Base-by-base conservation (phyloP, 2,888 invertebrate species). In the Brachyptera putata region DNA sequence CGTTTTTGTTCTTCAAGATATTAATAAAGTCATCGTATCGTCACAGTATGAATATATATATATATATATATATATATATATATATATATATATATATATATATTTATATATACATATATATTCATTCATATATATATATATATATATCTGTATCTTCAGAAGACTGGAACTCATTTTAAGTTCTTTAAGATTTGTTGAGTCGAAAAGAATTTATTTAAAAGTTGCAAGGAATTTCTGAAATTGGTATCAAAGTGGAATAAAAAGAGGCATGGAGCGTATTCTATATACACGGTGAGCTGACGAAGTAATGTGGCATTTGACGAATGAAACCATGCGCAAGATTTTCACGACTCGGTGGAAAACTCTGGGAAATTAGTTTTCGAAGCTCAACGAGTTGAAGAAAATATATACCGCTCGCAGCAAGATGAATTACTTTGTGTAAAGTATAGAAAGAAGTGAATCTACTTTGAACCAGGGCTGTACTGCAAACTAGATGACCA, bases 141-240 rank as follows among this genome's bases (percentile, higher is more conserved):
- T n/a, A n/a, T n/a, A n/a, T n/a, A n/a, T n/a, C n/a, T n/a, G n/a
- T n/a, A n/a, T n/a, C n/a, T n/a, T n/a, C n/a, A n/a, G n/a, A n/a
- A n/a, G n/a, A n/a, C n/a, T 21, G 18, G 34, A 53, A 53, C 53
- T 53, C 53, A 53, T 53, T 34, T 53, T 14, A 53, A 53, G 16
- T 53, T 36, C 53, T 34, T 34, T 36, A 53, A 36, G 53, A 53
- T 53, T 53, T 53, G 34, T 22, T 36, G 34, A 34, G 36, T 34
- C 36, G 53, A 53, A 36, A 53, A 34, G 53, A 53, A 34, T 53
- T n/a, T 21, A 53, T 34, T 53, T 30, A 53, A 53, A 53, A 53
- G 53, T 36, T 46, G 46, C 14, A 18, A 36, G 34, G 34, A 34
- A 53, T 53, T 36, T 53, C 21, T 21, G 18, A 53, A 53, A 53